Conservation (phyloP, 2,888 invertebrate genomes). For the Coelinius sp. region DNA sequence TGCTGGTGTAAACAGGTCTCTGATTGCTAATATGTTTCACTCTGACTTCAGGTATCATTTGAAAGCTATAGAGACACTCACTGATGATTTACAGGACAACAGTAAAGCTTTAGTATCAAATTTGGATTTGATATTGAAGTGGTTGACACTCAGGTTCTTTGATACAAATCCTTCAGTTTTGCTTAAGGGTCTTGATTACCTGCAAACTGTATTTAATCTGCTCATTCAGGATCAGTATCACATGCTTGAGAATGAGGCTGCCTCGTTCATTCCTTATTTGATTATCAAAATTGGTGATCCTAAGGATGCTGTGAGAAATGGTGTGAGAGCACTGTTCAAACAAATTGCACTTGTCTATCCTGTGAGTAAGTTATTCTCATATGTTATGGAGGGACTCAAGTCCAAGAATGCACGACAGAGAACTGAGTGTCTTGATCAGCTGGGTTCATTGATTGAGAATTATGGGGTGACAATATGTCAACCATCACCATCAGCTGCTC, state of each 20-base stretch:
- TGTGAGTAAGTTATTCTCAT: constrained; percentile 89
- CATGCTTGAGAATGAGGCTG: constrained; percentile 91
- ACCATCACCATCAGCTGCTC: constrained; percentile 82
- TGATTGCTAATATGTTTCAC: constrained; percentile 95
- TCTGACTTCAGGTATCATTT: constrained; percentile 93
- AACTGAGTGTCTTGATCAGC: constrained; percentile 95
- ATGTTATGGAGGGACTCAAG: constrained; percentile 94
- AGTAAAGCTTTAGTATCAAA: constrained; percentile 88
- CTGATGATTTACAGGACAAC: constrained; percentile 86
- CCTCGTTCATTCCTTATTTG: constrained; percentile 94
- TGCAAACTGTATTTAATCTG: constrained; percentile 85
- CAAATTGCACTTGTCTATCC: constrained; percentile 90
- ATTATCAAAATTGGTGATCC: constrained; percentile 97
- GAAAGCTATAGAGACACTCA: constrained; percentile 92
- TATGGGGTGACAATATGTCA: constrained; percentile 89
- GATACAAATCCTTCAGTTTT: constrained; percentile 99
- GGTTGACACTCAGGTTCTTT: constrained; percentile 96
- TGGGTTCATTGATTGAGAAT: constrained; percentile 87
- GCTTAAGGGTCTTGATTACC: constrained; percentile 94
- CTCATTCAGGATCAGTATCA: constrained; percentile 87
- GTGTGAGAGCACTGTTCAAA: constrained; percentile 87
- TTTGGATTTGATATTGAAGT: constrained; percentile 95
- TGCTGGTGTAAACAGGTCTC: constrained; percentile 88
- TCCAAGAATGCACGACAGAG: constrained; percentile 97
- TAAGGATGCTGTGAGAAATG: constrained; percentile 93